A percentile compares a stretch with the other conserved stretches of the same genome.
Conservation (phyloP, 1,140 invertebrate genomes). For the Hyposmocoma kahamanoa region DNA sequence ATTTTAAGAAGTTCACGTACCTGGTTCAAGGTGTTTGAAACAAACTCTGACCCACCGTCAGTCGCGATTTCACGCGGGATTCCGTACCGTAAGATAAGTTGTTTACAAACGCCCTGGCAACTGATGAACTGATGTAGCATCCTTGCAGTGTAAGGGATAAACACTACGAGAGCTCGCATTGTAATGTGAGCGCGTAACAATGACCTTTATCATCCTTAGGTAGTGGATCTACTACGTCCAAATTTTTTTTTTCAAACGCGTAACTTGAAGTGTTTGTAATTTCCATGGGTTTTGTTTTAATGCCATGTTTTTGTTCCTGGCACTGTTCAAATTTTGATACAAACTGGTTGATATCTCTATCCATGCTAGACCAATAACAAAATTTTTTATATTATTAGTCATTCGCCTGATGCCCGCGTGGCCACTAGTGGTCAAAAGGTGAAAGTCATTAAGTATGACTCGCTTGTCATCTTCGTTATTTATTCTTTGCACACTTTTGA, state of each 20-base stretch:
- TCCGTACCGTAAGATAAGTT: neutral
- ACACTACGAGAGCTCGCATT: constrained; percentile 5
- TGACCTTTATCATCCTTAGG: neutral
- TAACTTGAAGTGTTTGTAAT: neutral
- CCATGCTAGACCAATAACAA: neutral
- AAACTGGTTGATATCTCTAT: neutral
- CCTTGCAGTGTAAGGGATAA: constrained; percentile 1
- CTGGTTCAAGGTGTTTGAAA: neutral
- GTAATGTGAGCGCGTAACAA: constrained; percentile 6
- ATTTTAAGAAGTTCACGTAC: neutral
- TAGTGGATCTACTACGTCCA: neutral
- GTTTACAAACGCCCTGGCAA: neutral
- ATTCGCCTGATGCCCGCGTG: neutral
- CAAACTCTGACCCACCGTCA: constrained; percentile 1
- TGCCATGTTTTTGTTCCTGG: neutral
- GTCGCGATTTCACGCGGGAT: neutral
- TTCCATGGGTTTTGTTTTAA: neutral
- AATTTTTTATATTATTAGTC: constrained; percentile 2
- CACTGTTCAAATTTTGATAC: neutral
- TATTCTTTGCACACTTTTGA: neutral
- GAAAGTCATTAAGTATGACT: neutral
- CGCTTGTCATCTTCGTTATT: neutral
- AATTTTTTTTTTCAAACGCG: neutral
- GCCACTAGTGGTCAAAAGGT: neutral
- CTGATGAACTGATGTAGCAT: neutral